phyloP scores from a whole-genome alignment of 2,113 vertebrate species.

The Lasiurus borealis region DNA sequence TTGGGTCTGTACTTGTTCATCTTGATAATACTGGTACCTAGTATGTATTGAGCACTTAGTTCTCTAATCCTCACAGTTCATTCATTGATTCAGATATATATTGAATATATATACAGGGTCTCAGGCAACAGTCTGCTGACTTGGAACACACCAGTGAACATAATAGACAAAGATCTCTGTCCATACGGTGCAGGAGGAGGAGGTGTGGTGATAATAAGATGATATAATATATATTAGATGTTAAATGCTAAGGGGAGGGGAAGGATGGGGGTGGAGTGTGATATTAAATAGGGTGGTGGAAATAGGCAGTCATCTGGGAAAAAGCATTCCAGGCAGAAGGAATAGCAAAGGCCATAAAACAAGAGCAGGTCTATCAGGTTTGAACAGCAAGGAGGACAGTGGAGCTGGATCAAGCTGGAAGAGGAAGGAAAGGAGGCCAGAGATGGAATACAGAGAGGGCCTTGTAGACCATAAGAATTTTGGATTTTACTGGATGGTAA shows the following conservation, averaged over 20 bases:
- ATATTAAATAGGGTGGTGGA: neutral
- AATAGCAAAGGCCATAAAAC: neutral
- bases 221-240: neutral
- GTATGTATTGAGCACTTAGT: neutral
- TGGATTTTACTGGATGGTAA: neutral
- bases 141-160: neutral
- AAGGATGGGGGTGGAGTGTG: neutral
- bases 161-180: slow-evolving; percentile 25
- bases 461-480: neutral
- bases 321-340: neutral
- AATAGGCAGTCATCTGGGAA: neutral
- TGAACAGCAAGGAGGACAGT: neutral
- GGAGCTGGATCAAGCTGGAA: neutral
- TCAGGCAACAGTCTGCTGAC: neutral
- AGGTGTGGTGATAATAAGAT: neutral
- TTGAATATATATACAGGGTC: neutral
- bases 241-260: neutral
- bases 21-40: neutral
- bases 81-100: slow-evolving; percentile 28
- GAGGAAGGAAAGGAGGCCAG: slow-evolving; percentile 3
- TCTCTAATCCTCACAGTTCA: neutral
- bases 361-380: neutral
- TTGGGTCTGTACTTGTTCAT: slow-evolving; percentile 1
- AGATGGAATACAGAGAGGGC: neutral
- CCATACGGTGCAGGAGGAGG: neutral